phyloP scores from a whole-genome alignment of 1,140 invertebrate genomes.

The Neodiprion lecontei region DNA sequence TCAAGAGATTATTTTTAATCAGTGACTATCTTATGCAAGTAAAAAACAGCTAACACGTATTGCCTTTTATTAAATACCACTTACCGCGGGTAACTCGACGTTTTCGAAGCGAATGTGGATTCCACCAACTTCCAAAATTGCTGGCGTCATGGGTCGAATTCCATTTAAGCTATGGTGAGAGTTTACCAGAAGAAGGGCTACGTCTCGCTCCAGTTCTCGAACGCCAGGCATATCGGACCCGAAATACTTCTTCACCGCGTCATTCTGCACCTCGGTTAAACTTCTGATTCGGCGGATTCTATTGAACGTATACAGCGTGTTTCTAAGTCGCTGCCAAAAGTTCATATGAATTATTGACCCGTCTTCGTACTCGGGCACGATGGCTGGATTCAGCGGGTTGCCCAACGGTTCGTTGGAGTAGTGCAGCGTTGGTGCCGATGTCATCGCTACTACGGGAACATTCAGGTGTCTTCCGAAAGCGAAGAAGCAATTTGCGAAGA shows the following conservation, averaged over 20 bases:
- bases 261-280: conserved; percentile 28
- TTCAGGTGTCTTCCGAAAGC: not conserved
- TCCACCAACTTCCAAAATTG: conserved; percentile 48
- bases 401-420: not conserved
- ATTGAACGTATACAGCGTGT: not conserved
- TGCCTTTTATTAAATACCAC: not conserved
- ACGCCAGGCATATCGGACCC: conserved; percentile 52
- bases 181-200: conserved; percentile 61
- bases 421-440: not conserved
- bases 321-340: not conserved
- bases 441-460: not conserved
- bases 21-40: no score
- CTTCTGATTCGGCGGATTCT: not conserved
- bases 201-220: conserved; percentile 58
- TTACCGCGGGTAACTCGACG: conserved; percentile 35
- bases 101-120: conserved; percentile 34
- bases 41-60: no score
- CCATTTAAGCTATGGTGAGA: conserved; percentile 40
- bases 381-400: not conserved
- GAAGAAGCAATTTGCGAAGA: not conserved
- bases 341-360: not conserved
- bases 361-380: not conserved
- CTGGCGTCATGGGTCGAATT: conserved; percentile 41
- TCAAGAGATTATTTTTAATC: no score
- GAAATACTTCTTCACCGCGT: conserved; percentile 48